Conservation (phyloP, 1,140 invertebrate species). For the Drosophila watanabei region DNA sequence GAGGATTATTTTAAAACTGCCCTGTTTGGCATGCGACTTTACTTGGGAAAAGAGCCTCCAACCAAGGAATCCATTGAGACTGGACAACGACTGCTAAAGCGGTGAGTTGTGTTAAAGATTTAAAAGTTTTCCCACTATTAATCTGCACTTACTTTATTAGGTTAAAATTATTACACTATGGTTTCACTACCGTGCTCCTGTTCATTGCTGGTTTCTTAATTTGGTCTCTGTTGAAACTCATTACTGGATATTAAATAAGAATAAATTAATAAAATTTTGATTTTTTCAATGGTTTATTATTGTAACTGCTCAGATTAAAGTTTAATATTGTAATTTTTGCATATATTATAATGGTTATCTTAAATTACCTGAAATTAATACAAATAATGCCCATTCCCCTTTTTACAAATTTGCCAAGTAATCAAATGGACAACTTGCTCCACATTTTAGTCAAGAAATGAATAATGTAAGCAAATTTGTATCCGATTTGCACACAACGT, state of each 20-base stretch:
- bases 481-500: not conserved
- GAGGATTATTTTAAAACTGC: constrained; percentile 87
- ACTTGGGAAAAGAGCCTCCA: constrained; percentile 89
- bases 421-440: not conserved
- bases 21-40: constrained; percentile 88
- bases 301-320: no score
- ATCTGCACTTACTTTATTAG: not conserved
- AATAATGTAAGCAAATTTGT: not conserved
- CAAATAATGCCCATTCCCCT: no score
- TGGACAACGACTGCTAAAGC: not conserved
- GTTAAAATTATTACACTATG: constrained; percentile 26
- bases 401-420: not conserved
- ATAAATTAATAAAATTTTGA: not conserved
- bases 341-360: not conserved
- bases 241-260: not conserved
- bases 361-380: not conserved
- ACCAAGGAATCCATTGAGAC: constrained; percentile 86
- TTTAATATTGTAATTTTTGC: no score
- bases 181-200: not conserved
- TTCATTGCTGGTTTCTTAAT: not conserved
- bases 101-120: not conserved
- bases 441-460: not conserved
- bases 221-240: constrained; percentile 13
- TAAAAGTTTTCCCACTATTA: no score
- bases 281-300: not conserved